Conservation (phyloP, 2,797 vertebrate species). For the Alcedo atthis region DNA sequence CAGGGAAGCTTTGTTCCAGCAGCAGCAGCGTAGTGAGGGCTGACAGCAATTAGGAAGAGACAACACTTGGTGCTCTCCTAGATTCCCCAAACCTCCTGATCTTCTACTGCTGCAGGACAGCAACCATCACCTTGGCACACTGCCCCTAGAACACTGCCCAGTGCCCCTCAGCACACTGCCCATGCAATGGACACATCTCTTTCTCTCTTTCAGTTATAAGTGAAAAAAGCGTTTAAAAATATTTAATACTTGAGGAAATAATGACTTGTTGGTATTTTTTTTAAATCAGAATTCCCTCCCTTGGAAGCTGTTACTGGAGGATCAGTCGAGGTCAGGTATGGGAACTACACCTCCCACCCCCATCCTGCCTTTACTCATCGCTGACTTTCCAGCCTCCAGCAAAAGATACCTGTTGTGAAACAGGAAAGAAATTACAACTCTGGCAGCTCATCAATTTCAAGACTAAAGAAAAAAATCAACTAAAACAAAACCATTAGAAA, state of each 20-base stretch:
- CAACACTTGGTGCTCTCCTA: not conserved
- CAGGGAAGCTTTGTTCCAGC: not conserved
- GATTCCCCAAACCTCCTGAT: not conserved
- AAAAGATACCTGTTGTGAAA: not conserved
- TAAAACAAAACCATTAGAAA: not conserved
- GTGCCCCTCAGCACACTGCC: not conserved
- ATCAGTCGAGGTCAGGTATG: not conserved
- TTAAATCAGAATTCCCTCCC: not conserved
- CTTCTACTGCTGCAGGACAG: not conserved
- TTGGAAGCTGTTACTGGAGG: not conserved
- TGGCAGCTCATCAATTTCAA: not conserved
- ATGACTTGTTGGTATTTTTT: not conserved
- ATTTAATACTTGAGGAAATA: not conserved
- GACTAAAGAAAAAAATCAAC: not conserved
- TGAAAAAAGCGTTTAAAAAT: not conserved
- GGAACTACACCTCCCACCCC: not conserved
- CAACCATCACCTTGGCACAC: not conserved
- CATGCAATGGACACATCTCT: not conserved
- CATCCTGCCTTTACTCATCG: not conserved
- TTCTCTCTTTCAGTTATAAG: not conserved
- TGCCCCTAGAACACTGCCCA: not conserved
- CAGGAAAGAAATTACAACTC: slow-evolving; percentile 2
- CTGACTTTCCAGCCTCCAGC: not conserved
- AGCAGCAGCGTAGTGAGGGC: not conserved
- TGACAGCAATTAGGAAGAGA: not conserved